Evolutionary conservation across 2,797 vertebrate genomes (phyloP).

Genomic region (Coendou prehensilis): DNA sequence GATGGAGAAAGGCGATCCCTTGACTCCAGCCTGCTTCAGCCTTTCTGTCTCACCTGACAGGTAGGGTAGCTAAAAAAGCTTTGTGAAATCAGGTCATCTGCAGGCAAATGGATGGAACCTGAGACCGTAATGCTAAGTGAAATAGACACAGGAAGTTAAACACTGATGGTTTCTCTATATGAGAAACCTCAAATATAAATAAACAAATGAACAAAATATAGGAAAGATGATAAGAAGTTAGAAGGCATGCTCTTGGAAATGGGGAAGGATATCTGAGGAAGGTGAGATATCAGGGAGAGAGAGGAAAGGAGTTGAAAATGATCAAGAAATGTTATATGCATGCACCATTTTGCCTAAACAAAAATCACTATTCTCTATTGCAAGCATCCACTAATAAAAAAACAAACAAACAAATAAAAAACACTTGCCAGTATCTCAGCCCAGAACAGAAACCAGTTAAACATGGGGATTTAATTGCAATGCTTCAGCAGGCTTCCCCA

Average conservation of each 20-base stretch:
- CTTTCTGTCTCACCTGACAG: neutral
- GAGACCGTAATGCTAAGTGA: neutral
- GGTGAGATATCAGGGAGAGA: neutral
- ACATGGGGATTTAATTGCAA: neutral
- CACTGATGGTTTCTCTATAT: neutral
- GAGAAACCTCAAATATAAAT: neutral
- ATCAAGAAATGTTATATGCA: neutral
- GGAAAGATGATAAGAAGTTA: neutral
- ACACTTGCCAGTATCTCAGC: neutral
- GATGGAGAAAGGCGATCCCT: neutral
- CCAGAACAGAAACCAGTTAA: neutral
- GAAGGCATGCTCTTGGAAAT: neutral
- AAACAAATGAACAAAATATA: neutral
- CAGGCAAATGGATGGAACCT: neutral
- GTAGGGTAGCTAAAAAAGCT: neutral
- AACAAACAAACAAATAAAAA: neutral
- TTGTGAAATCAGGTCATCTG: neutral
- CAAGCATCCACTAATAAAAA: neutral
- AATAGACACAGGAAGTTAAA: neutral
- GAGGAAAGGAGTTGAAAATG: neutral
- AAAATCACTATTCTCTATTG: neutral
- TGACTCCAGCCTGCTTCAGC: neutral
- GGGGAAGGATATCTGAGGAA: neutral
- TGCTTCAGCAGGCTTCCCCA: neutral
- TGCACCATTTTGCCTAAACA: neutral